Percentiles rank a stretch among this genome's conserved stretches.
phyloP scores from a whole-genome alignment of 2,797 vertebrate species.

The Chlorospingus flavigularis region DNA sequence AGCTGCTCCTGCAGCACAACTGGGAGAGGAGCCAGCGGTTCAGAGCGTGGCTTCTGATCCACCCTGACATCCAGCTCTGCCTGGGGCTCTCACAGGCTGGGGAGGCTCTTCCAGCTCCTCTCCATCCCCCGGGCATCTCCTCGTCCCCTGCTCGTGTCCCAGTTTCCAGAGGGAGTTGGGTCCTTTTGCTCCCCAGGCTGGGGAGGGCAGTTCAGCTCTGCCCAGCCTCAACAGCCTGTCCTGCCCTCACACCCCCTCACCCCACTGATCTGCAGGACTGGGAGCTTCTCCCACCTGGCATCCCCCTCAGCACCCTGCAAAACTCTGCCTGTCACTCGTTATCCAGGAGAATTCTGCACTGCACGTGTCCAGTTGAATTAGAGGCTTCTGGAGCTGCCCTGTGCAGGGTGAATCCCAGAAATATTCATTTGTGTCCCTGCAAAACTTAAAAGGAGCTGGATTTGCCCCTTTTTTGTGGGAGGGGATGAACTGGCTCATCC shows the following conservation, averaged over 20 bases:
- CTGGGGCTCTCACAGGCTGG: background rate
- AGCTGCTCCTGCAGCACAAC: background rate
- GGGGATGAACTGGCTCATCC: background rate
- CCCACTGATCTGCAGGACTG: background rate
- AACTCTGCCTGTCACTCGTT: accelerated
- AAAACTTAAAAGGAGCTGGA: background rate
- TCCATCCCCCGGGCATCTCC: background rate
- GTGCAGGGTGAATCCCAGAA: background rate
- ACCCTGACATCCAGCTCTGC: background rate
- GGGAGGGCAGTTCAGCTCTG: background rate
- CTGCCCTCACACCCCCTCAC: background rate
- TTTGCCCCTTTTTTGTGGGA: background rate
- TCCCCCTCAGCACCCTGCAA: background rate
- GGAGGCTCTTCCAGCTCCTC: background rate
- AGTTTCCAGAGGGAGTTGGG: background rate
- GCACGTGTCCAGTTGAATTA: accelerated
- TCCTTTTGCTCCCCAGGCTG: background rate
- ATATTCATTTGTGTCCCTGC: background rate
- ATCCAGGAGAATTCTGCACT: background rate
- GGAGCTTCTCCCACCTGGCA: background rate
- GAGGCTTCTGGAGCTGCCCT: background rate
- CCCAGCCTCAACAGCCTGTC: background rate
- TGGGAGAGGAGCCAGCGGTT: background rate
- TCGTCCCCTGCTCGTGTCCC: background rate
- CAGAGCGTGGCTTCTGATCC: background rate